Conservation (phyloP, 2,113 vertebrate species). For the Sinocyclocheilus anophthalmus region DNA sequence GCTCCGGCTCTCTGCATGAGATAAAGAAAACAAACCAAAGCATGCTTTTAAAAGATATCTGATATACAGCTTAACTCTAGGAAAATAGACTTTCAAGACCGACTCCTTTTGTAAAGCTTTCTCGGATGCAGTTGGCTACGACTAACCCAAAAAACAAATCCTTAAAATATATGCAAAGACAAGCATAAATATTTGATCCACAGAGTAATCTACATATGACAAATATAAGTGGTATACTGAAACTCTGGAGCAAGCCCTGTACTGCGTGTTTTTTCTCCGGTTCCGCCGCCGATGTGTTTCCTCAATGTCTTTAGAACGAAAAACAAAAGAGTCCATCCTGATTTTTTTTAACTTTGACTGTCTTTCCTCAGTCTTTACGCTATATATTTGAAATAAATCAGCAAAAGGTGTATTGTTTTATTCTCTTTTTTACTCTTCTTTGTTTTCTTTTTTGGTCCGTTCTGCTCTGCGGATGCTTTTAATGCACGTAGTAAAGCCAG, state of each 20-base stretch:
- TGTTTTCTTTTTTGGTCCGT: conserved; percentile 58
- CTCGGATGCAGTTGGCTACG: conserved; percentile 77
- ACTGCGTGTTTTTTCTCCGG: conserved; percentile 79
- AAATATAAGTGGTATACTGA: conserved; percentile 81
- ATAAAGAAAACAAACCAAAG: conserved; percentile 77
- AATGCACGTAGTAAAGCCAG: conserved; percentile 99
- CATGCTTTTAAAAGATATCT: conserved; percentile 80
- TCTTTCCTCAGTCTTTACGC: conserved; percentile 61
- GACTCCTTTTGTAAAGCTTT: conserved; percentile 74
- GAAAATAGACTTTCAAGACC: conserved; percentile 80
- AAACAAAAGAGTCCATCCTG: conserved; percentile 62
- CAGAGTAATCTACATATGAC: conserved; percentile 81
- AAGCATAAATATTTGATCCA: conserved; percentile 84
- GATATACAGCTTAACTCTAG: conserved; percentile 78
- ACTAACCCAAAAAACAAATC: conserved; percentile 78
- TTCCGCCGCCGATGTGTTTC: conserved; percentile 51
- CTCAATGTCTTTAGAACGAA: conserved; percentile 63
- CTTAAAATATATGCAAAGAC: conserved; percentile 82
- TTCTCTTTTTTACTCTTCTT: conserved; percentile 51
- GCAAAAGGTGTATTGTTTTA: conserved; percentile 69
- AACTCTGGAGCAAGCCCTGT: conserved; percentile 77
- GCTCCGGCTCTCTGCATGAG: conserved; percentile 66
- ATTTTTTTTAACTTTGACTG: conserved; percentile 52
- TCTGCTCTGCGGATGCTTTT: conserved; percentile 74
- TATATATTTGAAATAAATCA: conserved; percentile 65